These are phyloP conservation scores for Passerculus sandwichensis DNA, from an alignment of 2,797 vertebrate genomes.

Conservation along the genomic window DNA sequence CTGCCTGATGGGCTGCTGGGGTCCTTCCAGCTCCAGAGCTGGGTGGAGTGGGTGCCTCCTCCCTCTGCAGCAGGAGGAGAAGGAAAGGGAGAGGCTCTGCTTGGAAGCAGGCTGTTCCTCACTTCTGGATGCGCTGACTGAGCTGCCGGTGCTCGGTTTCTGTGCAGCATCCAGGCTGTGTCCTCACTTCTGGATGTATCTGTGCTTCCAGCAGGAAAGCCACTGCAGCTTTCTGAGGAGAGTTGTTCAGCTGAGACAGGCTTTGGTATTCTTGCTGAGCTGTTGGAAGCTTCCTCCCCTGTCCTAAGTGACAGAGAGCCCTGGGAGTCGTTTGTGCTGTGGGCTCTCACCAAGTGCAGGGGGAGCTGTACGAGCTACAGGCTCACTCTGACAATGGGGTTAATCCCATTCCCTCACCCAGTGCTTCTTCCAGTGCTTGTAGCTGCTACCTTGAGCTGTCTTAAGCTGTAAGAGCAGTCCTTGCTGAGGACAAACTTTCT, in stretches of 20 bases:
- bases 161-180: rapidly evolving
- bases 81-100: neutral
- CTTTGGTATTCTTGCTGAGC: neutral
- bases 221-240: neutral
- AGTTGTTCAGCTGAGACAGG: neutral
- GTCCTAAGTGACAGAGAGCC: neutral
- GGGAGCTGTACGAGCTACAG: neutral
- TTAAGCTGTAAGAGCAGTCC: neutral
- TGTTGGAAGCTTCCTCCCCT: neutral
- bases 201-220: neutral
- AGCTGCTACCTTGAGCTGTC: neutral
- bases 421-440: neutral
- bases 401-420: neutral
- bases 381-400: neutral
- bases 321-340: rapidly evolving
- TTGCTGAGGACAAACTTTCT: neutral
- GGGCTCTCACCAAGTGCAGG: neutral
- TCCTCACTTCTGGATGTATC: rapidly evolving
- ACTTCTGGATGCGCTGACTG: too few relatives aligned
- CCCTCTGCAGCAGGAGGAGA: neutral
- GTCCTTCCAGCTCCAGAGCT: neutral
- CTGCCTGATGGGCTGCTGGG: rapidly evolving
- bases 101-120: neutral
- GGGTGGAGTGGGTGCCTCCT: neutral
- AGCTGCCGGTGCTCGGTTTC: rapidly evolving